A percentile compares a stretch with the other conserved stretches of the same genome.
These are phyloP conservation scores for Caerostris extrusa DNA, from an alignment of 1,140 invertebrate species.

Conservation along the genomic window DNA sequence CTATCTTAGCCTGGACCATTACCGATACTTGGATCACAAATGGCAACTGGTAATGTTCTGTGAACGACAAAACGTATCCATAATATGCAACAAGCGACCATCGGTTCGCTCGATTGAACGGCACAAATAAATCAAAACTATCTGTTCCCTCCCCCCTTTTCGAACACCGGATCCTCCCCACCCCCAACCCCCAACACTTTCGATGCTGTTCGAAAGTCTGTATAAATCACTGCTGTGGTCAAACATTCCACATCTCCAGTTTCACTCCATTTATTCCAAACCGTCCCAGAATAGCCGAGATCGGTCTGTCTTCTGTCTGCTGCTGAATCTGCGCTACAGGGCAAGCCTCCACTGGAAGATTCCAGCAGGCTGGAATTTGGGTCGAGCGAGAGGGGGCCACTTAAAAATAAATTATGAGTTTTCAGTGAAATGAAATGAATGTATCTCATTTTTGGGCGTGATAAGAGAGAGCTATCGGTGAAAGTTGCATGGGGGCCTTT, in stretches of 20 bases:
- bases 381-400: constrained; percentile 22
- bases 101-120: neutral
- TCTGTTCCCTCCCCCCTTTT: neutral
- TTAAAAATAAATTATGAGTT: constrained; percentile 54
- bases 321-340: neutral
- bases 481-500: neutral
- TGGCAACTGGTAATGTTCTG: neutral
- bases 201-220: neutral
- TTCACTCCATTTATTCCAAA: constrained; percentile 35
- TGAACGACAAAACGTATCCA: neutral
- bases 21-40: neutral
- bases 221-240: constrained; percentile 52
- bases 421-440: constrained; percentile 24
- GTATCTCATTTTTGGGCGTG: constrained; percentile 5
- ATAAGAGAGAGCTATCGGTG: neutral
- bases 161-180: too few relatives aligned
- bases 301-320: neutral
- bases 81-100: neutral
- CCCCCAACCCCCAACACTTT: too few relatives aligned
- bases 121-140: constrained; percentile 23
- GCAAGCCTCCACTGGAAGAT: neutral
- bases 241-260: constrained; percentile 51
- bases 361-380: constrained; percentile 2
- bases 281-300: neutral
- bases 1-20: neutral